Evolutionary conservation across 1,140 invertebrate genomes (phyloP).

Genomic region (Lucilia sericata): DNA sequence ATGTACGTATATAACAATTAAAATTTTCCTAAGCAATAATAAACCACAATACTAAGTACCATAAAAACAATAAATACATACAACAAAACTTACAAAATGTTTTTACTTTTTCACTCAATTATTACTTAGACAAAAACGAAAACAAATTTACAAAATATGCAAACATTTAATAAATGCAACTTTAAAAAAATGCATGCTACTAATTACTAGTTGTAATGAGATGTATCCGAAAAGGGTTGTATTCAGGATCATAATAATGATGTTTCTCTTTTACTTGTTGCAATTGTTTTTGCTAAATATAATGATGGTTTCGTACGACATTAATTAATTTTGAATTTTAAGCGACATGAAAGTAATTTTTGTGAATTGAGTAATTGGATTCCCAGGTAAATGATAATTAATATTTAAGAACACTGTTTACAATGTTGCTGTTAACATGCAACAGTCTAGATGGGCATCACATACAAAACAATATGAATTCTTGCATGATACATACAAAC

Average conservation of each 20-base stretch:
- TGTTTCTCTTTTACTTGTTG: not conserved
- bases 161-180: too few species aligned
- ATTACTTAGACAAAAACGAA: too few species aligned
- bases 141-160: too few species aligned
- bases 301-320: conserved; percentile 2
- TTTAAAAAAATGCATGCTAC: not conserved
- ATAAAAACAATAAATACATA: too few species aligned
- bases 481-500: not conserved
- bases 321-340: not conserved
- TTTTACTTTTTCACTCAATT: too few species aligned
- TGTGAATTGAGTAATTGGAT: not conserved
- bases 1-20: too few species aligned
- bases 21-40: too few species aligned
- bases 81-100: too few species aligned
- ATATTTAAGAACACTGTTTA: not conserved
- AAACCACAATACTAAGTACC: too few species aligned
- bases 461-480: not conserved
- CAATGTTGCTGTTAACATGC: not conserved
- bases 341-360: not conserved
- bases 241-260: not conserved
- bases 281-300: not conserved
- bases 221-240: conserved; percentile 24
- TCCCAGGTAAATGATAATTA: not conserved
- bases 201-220: conserved; percentile 31
- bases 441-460: not conserved